Evolutionary conservation across 2,797 vertebrate species (phyloP), one percentile per base, ranked within the genome.

Genomic region (Eutrigla gurnardus): DNA sequence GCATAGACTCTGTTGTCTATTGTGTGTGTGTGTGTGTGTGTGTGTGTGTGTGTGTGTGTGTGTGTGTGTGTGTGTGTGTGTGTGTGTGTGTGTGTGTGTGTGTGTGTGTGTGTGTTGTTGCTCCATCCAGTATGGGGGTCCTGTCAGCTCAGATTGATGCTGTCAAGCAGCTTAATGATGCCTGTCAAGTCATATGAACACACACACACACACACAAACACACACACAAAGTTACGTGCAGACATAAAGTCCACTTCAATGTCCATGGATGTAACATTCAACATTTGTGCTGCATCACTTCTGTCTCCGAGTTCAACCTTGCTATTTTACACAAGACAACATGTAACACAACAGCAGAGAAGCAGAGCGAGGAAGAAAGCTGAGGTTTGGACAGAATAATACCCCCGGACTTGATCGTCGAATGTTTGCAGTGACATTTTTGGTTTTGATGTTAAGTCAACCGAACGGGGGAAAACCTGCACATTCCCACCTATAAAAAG

Each of bases 141-240:
- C 37, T 49, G 43, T 67, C 67, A 67, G 61, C 39, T 25, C 46
- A 68, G 64, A 81, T 64, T 69, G 77, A 85, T 76, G 71, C 69
- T 66, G 64, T 81, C 75, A 68, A 59, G 77, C 65, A 55, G 68
- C 63, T 70, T 82, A 70, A 82, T 75, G 46, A 66, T 68, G 55
- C 32, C 50, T 65, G 64, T 82, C 68, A 55, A 43, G 32, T 50
- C 14, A 6, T 59, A 39, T 39, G 12, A 25, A 42, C 37, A 32
- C 47, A 40, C 59, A 43, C 33, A 10, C 36, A 42, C 12, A 32
- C 40, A 57, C 52, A 43, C 37, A 17, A 18, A 39, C 59, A 33
- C 58, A 47, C 36, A 35, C 52, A 53, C 50, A 40, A 42, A 60
- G 7, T 7, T 12, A 4, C 25, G 37, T 59, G 57, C n/a, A 35